Conservation (phyloP, 35 echinoderm and acorn worm species). For the Ptychodera flava region DNA sequence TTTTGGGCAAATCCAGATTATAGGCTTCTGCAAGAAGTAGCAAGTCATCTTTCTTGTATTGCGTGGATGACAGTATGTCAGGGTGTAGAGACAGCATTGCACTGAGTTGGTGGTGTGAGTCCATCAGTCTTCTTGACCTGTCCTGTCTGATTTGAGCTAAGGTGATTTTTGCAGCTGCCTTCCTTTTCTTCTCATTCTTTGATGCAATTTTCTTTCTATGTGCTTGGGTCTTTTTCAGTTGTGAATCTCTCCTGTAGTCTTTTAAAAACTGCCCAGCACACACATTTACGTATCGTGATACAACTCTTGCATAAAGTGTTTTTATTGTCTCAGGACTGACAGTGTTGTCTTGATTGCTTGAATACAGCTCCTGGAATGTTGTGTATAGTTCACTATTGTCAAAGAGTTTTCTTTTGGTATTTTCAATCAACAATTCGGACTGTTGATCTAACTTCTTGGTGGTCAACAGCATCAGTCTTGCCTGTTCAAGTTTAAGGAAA, state of each 20-base stretch:
- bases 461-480: not conserved
- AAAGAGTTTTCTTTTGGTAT: not conserved
- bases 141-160: no score
- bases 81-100: no score
- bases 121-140: no score
- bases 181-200: no score
- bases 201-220: not conserved
- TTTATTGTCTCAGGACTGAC: not conserved
- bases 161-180: no score
- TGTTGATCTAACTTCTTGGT: not conserved
- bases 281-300: not conserved
- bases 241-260: not conserved
- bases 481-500: not conserved
- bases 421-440: not conserved
- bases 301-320: not conserved
- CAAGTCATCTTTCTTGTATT: no score
- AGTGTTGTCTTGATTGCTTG: not conserved
- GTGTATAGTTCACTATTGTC: not conserved
- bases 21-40: no score
- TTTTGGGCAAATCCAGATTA: no score
- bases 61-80: no score
- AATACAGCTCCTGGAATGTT: not conserved
- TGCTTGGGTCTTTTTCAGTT: not conserved
- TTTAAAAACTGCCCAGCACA: not conserved
- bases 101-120: no score